Evolutionary conservation across 2,888 invertebrate species (phyloP).

Genomic region (Nomada lathburiana): DNA sequence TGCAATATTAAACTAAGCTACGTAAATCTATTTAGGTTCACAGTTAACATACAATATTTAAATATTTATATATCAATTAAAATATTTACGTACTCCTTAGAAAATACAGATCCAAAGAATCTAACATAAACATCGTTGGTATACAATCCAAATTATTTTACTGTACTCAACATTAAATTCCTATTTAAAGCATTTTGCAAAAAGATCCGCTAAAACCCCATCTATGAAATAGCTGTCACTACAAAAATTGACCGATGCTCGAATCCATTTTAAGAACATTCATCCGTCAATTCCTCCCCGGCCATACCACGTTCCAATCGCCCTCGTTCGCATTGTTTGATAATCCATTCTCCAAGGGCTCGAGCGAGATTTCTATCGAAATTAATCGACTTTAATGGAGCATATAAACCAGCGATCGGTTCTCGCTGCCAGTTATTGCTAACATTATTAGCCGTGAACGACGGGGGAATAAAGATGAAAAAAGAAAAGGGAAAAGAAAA

Average conservation of each 20-base stretch:
- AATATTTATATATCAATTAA: no score
- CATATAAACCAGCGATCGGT: constrained; percentile 48
- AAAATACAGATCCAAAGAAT: not conserved
- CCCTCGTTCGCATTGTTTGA: constrained; percentile 6
- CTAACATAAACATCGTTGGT: not conserved
- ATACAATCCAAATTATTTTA: not conserved
- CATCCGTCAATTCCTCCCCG: not conserved
- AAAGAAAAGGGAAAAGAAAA: constrained; percentile 18
- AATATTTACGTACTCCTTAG: not conserved
- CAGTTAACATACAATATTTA: no score
- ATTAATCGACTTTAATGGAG: constrained; percentile 55
- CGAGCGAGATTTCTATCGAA: constrained; percentile 25
- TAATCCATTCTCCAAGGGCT: not conserved
- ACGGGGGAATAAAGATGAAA: not conserved
- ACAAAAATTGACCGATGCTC: not conserved
- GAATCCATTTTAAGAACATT: not conserved
- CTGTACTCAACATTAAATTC: not conserved
- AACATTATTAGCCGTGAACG: constrained; percentile 56
- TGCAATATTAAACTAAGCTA: no score
- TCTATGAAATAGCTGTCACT: not conserved
- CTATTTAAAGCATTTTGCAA: not conserved
- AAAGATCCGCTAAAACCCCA: not conserved
- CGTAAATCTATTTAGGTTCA: no score
- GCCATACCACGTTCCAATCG: not conserved
- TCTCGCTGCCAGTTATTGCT: constrained; percentile 60